A percentile compares a stretch with the other conserved stretches of the same genome.
Evolutionary conservation across 2,888 invertebrate species (phyloP).

Genomic region (Quadriops clusia): DNA sequence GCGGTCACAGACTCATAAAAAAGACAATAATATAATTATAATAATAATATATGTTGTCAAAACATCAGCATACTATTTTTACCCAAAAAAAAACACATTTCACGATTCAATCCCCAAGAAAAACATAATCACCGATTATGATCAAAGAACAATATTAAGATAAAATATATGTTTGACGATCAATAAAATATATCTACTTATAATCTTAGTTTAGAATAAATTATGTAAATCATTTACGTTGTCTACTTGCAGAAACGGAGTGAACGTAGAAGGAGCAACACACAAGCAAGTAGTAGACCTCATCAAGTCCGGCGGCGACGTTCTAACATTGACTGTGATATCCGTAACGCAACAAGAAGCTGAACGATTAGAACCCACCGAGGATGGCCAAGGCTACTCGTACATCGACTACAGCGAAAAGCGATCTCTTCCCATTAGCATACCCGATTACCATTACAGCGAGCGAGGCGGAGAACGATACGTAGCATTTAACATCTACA

Average conservation of each 20-base stretch:
- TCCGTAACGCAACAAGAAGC: constrained; percentile 90
- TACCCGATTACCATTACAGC: constrained; percentile 90
- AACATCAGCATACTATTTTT: too few species aligned
- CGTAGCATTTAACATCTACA: constrained; percentile 95
- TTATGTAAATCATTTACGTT: constrained; percentile 32
- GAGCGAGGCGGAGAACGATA: constrained; percentile 81
- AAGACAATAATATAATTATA: too few species aligned
- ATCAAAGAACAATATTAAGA: too few species aligned
- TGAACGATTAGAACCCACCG: constrained; percentile 71
- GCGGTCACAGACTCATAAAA: too few species aligned
- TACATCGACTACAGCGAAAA: constrained; percentile 92
- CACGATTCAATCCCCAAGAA: too few species aligned
- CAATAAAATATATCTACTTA: neutral
- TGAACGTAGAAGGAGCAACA: constrained; percentile 97
- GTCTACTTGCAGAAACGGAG: constrained; percentile 74
- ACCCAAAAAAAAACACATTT: too few species aligned
- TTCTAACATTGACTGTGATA: constrained; percentile 89
- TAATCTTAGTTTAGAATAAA: neutral
- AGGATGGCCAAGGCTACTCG: constrained; percentile 68
- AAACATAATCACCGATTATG: too few species aligned
- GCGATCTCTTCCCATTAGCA: constrained; percentile 72
- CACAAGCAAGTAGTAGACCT: constrained; percentile 99
- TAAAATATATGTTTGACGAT: too few species aligned
- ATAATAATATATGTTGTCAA: too few species aligned
- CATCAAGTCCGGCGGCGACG: constrained; percentile 97